Percentiles rank a stretch among this genome's conserved stretches.
phyloP scores from a whole-genome alignment of 2,113 vertebrate species.

The Sitta europaea region DNA sequence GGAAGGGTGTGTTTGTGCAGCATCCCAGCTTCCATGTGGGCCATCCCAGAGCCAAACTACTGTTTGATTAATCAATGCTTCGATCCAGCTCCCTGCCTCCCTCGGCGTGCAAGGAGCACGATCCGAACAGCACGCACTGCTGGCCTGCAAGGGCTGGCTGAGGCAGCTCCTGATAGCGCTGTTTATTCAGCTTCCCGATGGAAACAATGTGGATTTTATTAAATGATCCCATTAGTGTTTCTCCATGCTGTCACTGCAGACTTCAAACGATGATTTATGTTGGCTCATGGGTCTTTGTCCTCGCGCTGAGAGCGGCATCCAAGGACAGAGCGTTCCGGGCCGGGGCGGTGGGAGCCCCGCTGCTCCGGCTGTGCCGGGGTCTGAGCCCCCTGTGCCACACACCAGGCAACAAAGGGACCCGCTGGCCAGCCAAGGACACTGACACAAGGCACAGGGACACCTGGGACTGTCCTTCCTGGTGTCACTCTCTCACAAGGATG shows the following conservation, averaged over 20 bases:
- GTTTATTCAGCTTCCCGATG: constrained; percentile 49
- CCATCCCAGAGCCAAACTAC: constrained; percentile 19
- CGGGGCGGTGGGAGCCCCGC: neutral
- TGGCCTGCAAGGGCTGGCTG: neutral
- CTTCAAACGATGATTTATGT: constrained; percentile 65
- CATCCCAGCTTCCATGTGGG: neutral
- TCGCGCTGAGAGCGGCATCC: constrained; percentile 22
- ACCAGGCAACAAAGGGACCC: neutral
- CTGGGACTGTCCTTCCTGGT: neutral
- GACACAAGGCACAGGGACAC: neutral
- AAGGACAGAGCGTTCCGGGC: constrained; percentile 57
- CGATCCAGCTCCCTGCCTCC: neutral
- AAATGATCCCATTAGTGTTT: constrained; percentile 56
- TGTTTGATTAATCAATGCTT: neutral
- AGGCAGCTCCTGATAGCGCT: constrained; percentile 32
- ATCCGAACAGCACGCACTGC: neutral
- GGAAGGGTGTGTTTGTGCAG: constrained; percentile 2
- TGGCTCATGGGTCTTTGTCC: constrained; percentile 57
- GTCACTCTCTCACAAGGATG: neutral
- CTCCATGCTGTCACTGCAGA: constrained; percentile 61
- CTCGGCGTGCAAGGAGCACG: neutral
- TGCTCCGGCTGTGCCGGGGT: neutral
- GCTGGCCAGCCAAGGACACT: neutral
- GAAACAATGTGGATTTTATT: constrained; percentile 65
- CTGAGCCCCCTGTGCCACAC: neutral